A percentile compares a stretch with the other conserved stretches of the same genome.
Conservation (phyloP, 2,113 vertebrate genomes). For the Corvus hawaiiensis region DNA sequence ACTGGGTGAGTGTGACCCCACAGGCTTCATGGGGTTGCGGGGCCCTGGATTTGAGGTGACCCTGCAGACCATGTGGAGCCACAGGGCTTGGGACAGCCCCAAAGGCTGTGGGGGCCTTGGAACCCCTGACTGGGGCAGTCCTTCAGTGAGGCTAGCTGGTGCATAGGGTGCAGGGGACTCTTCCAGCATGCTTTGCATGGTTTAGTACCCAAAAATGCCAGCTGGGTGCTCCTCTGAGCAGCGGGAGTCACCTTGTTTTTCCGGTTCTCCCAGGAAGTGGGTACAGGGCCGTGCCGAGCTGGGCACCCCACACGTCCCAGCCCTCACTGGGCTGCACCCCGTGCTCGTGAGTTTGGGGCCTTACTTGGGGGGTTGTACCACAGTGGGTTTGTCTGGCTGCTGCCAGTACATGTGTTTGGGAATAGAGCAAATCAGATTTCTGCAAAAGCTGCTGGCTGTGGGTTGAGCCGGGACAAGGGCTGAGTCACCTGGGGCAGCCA, state of each 20-base stretch:
- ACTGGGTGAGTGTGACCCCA: not conserved
- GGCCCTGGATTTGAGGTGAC: not conserved
- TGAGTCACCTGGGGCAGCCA: accelerated
- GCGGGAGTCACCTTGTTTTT: not conserved
- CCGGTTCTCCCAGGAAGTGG: not conserved
- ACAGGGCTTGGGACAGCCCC: not conserved
- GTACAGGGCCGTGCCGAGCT: not conserved
- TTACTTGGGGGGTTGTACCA: not conserved
- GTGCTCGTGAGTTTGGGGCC: not conserved
- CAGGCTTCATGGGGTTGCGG: not conserved
- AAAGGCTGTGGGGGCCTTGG: not conserved
- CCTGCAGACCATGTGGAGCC: not conserved
- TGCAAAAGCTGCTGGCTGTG: not conserved
- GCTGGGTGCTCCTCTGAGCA: not conserved
- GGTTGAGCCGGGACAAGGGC: not conserved
- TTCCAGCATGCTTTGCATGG: not conserved
- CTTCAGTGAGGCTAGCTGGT: not conserved
- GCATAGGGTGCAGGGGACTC: accelerated
- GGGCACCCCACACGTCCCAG: not conserved
- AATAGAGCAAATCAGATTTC: not conserved
- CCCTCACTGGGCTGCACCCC: not conserved
- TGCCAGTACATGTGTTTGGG: not conserved
- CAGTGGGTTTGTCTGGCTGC: not conserved
- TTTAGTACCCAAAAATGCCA: not conserved
- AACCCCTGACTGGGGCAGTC: not conserved